A percentile compares a stretch with the other conserved stretches of the same genome.
phyloP scores from a whole-genome alignment of 2,888 invertebrate genomes.

The Leucophenga maculata region DNA sequence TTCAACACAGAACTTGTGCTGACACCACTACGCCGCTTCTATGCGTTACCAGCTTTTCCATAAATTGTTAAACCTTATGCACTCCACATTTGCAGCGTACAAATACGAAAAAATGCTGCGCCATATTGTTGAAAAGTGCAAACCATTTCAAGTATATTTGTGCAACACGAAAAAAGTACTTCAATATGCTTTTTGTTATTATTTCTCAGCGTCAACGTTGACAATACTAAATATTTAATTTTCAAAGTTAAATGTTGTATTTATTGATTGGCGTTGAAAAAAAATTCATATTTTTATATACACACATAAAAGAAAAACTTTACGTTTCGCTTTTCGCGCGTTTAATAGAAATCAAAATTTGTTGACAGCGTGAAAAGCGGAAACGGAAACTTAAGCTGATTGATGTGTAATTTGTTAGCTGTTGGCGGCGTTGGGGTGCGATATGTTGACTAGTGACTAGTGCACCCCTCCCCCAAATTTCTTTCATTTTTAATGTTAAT shows the following conservation, averaged over 20 bases:
- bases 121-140: neutral
- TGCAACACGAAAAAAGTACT: no score
- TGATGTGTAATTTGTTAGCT: slow-evolving; percentile 11
- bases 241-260: slow-evolving; percentile 12
- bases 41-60: no score
- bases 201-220: neutral
- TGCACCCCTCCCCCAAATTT: neutral
- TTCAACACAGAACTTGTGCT: no score
- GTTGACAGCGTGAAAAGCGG: slow-evolving; percentile 7
- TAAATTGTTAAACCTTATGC: no score
- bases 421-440: no score
- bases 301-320: neutral
- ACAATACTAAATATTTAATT: slow-evolving; percentile 10
- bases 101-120: neutral
- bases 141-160: no score
- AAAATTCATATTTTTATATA: neutral
- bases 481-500: neutral
- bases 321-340: neutral
- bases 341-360: neutral
- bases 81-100: no score
- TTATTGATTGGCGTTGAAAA: neutral
- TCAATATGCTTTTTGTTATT: slow-evolving; percentile 1
- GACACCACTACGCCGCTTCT: no score
- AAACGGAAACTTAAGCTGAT: slow-evolving; percentile 12
- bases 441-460: no score